Evolutionary conservation across 2,113 vertebrate species (phyloP).

Genomic region (Osmerus eperlanus): DNA sequence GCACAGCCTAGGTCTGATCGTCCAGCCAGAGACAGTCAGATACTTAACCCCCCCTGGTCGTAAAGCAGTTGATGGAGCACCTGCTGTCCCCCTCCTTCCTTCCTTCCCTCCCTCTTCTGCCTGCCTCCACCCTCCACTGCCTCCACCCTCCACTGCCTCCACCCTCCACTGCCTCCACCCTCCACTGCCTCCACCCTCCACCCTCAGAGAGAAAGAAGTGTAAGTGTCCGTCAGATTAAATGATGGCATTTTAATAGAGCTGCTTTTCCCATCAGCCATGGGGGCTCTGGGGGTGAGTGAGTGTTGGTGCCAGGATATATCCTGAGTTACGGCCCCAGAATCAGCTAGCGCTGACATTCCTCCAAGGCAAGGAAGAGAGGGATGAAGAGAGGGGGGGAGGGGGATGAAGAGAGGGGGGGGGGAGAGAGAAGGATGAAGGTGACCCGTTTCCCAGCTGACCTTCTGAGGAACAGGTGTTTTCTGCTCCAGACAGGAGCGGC

Average conservation of each 20-base stretch:
- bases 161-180: background rate
- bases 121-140: background rate
- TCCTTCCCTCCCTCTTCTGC: background rate
- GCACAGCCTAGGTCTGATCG: no score
- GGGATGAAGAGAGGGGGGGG: background rate
- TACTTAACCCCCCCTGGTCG: background rate
- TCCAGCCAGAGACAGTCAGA: background rate
- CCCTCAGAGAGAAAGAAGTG: background rate
- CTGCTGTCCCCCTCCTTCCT: background rate
- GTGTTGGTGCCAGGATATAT: background rate
- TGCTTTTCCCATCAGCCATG: conserved; percentile 22
- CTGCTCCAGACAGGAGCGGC: background rate
- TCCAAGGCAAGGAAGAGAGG: background rate
- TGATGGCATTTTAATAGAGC: background rate
- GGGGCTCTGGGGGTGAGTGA: background rate
- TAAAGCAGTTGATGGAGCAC: conserved; percentile 4
- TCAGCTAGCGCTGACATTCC: background rate
- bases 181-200: background rate
- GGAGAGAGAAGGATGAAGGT: background rate
- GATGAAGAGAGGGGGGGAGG: background rate
- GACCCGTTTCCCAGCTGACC: background rate
- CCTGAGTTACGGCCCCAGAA: conserved; percentile 2
- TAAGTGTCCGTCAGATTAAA: background rate
- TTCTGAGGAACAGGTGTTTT: conserved; percentile 13
- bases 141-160: background rate